Base-by-base conservation (phyloP, 2,113 vertebrate genomes). In the Mastomys natalensis region DNA sequence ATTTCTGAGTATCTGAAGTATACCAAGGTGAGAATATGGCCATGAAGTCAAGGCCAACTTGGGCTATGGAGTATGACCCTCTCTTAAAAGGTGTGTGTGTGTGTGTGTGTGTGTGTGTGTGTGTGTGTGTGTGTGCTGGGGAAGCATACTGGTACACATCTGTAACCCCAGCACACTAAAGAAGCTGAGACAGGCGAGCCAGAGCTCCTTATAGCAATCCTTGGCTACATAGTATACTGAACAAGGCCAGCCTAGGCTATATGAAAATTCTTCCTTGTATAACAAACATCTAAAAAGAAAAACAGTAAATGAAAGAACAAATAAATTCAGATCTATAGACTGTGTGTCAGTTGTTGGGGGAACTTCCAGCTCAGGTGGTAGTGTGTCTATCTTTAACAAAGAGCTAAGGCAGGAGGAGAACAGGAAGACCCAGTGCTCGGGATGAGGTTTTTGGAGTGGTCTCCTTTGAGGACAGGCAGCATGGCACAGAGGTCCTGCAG, bases 341-440 rank as follows among this genome's bases (percentile, higher is more conserved):
- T 37, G 3, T 12, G 10, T 37, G 37, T 84, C 2, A 40, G 45
- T 43, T 11, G 1, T 37, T 31, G 12, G 31, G 9, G 51, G 26
- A 58, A 40, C 21, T 60, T 72, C 19, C 58, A 76, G 64, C 78
- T 58, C 89, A 76, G 37, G 43, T 2, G 29, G 13, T 22, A 22
- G 22, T 4, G 4, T 26, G 43, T 51, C 34, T 29, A 21, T 37
- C 13, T 90, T 58, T 55, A 48, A 53, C 40, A 6, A 0, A 64
- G 70, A 80, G n/a, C 15, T 15, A 7, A 68, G 48, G 87, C 45
- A 53, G 60, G 78, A 43, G 62, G n/a, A 74, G 60, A 80, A 55
- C 19, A 31, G 37, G 5, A 8, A 62, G 34, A 8, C 12, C 73
- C 68, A 4, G 37, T 0, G 0, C 37, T 29, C 0, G 15, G 60